phyloP scores from a whole-genome alignment of 1,140 invertebrate genomes.

The Trypoxylus dichotomus region DNA sequence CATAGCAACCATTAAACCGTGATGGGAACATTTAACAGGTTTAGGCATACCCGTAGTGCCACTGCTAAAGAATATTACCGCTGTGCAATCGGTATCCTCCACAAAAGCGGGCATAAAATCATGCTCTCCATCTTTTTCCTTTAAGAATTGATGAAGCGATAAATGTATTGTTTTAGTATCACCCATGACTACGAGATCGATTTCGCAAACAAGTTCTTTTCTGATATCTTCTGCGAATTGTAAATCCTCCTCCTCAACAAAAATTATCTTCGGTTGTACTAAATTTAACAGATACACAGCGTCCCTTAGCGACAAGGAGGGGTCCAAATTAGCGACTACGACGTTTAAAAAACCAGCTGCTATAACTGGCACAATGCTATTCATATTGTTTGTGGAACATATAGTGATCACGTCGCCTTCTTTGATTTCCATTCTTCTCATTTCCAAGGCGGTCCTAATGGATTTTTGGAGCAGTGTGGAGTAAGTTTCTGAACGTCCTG shows the following conservation, averaged over 20 bases:
- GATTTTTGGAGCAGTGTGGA: constrained; percentile 43
- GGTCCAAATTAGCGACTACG: constrained; percentile 33
- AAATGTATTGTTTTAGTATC: constrained; percentile 32
- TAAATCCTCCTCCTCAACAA: constrained; percentile 41
- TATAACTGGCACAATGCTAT: constrained; percentile 48
- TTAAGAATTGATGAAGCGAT: constrained; percentile 41
- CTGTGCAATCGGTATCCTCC: constrained; percentile 34
- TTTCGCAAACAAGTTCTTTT: constrained; percentile 36
- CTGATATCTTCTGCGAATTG: constrained; percentile 38
- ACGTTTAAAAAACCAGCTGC: constrained; percentile 46
- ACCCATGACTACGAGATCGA: constrained; percentile 48
- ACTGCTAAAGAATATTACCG: constrained; percentile 57
- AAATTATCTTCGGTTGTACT: constrained; percentile 52
- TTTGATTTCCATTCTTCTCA: constrained; percentile 46
- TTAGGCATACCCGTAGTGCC: constrained; percentile 76
- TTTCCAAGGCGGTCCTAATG: constrained; percentile 46
- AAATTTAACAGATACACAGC: constrained; percentile 47
- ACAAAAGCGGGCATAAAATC: constrained; percentile 23
- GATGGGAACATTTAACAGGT: constrained; percentile 55
- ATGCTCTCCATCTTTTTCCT: constrained; percentile 32
- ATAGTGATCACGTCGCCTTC: constrained; percentile 48
- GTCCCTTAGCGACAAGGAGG: constrained; percentile 27
- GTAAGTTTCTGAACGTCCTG: constrained; percentile 49
- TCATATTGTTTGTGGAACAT: constrained; percentile 47
- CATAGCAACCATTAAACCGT: neutral